These are phyloP conservation scores for Arrhopalites spinosus DNA, from an alignment of 2,888 invertebrate genomes.

Conservation along the genomic window DNA sequence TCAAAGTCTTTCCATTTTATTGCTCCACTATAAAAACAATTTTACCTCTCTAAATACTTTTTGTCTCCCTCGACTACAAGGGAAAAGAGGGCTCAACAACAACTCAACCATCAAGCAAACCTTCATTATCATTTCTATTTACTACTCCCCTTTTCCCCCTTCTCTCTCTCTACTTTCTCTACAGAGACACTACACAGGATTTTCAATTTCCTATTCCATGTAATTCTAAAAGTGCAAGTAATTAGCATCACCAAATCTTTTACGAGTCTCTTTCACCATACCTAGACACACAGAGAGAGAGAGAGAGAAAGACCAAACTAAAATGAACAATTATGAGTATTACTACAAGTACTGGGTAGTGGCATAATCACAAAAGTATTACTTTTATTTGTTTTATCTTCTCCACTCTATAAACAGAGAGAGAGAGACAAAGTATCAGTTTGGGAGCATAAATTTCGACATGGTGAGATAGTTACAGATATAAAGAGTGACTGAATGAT, in stretches of 20 bases:
- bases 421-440: too few relatives aligned
- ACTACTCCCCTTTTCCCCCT: neutral
- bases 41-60: neutral
- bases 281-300: neutral
- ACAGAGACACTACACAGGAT: neutral
- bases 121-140: neutral
- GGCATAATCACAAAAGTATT: neutral
- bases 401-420: neutral
- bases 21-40: too few relatives aligned
- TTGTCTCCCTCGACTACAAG: neutral
- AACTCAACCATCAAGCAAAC: neutral
- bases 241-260: conserved; percentile 22
- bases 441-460: too few relatives aligned
- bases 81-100: neutral
- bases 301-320: neutral
- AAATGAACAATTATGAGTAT: neutral
- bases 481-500: too few relatives aligned
- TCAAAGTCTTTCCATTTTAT: conserved; percentile 5
- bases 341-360: neutral
- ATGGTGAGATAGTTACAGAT: too few relatives aligned
- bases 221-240: conserved; percentile 9
- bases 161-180: neutral
- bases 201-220: conserved; percentile 15
- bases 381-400: neutral
- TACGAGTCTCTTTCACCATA: neutral